Conservation (phyloP, 2,797 vertebrate genomes). For the Okamejei kenojei region DNA sequence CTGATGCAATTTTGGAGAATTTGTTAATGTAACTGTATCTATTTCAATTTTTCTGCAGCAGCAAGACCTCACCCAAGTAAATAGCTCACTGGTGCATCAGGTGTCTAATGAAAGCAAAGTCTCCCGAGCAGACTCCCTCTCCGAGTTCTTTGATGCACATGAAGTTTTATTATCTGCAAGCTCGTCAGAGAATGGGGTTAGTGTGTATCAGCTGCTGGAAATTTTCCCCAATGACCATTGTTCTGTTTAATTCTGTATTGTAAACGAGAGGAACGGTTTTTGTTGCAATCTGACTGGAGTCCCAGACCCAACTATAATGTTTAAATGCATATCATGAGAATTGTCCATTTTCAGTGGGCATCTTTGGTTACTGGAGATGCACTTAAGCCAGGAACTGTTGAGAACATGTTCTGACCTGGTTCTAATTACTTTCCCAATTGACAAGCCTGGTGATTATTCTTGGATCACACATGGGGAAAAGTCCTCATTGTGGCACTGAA, state of each 20-base stretch:
- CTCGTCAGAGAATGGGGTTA: slow-evolving; percentile 95
- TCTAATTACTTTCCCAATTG: background rate
- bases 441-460: background rate
- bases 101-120: slow-evolving; percentile 85
- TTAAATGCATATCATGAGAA: background rate
- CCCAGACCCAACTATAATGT: background rate
- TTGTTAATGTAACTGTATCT: background rate
- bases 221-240: background rate
- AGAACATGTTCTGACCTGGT: background rate
- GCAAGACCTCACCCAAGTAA: slow-evolving; percentile 69
- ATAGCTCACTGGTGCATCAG: slow-evolving; percentile 79
- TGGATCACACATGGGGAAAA: background rate
- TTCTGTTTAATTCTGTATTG: background rate
- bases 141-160: slow-evolving; percentile 96
- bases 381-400: background rate
- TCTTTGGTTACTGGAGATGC: background rate
- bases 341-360: background rate
- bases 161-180: slow-evolving; percentile 90
- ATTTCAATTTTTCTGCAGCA: slow-evolving; percentile 50
- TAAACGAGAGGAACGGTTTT: background rate
- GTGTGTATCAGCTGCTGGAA: slow-evolving; percentile 30
- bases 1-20: background rate
- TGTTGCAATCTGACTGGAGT: background rate
- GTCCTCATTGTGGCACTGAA: background rate
- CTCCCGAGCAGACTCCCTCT: slow-evolving; percentile 85